Evolutionary conservation across 2,113 vertebrate species (phyloP).

Genomic region (Strix aluco): DNA sequence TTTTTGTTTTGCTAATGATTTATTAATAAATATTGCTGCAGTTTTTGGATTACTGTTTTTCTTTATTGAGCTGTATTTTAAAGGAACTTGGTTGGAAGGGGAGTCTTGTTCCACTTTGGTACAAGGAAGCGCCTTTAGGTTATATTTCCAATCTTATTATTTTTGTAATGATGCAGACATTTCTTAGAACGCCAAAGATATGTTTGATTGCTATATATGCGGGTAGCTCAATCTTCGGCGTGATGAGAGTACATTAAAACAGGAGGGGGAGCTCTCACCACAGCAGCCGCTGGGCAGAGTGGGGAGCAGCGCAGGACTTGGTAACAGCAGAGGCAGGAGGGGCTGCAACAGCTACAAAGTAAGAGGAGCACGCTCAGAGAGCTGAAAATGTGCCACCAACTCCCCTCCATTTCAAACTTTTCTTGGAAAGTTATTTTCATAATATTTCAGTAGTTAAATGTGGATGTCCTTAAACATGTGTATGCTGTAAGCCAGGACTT

Average conservation of each 20-base stretch:
- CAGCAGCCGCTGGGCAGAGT: not conserved
- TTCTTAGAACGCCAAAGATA: fast-evolving
- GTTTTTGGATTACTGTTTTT: not conserved
- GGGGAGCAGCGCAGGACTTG: not conserved
- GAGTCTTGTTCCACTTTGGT: not conserved
- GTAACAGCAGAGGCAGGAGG: not conserved
- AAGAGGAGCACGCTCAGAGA: not conserved
- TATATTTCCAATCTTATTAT: not conserved
- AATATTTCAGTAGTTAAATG: not conserved
- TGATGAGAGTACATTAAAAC: not conserved
- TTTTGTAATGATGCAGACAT: not conserved
- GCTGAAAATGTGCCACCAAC: not conserved
- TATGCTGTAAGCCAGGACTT: not conserved
- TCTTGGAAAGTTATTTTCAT: not conserved
- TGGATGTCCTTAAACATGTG: not conserved
- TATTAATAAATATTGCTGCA: not conserved
- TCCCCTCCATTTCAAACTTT: not conserved
- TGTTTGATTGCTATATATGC: fast-evolving
- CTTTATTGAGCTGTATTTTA: not conserved
- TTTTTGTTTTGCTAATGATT: not conserved
- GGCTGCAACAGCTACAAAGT: not conserved
- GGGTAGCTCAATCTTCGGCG: not conserved
- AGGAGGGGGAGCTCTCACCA: slow-evolving; percentile 30
- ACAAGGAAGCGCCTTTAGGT: not conserved
- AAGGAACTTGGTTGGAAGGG: not conserved